Percentiles rank a stretch among this genome's conserved stretches.
These are phyloP conservation scores for Mesochorus sp. DNA, from an alignment of 2,888 invertebrate species.

Conservation along the genomic window DNA sequence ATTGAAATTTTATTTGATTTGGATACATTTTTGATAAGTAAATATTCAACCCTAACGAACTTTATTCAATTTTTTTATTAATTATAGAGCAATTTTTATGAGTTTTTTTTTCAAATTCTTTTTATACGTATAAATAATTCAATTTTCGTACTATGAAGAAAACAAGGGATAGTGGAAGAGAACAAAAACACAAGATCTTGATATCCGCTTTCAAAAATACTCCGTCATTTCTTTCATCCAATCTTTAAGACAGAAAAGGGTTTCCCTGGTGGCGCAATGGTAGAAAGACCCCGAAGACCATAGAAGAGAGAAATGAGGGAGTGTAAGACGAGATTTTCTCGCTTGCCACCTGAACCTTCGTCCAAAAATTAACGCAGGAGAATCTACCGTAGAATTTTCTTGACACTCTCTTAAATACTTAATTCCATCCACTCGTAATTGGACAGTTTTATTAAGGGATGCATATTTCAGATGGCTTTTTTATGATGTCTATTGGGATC, in stretches of 20 bases:
- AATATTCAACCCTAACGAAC: too few species aligned
- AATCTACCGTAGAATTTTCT: constrained; percentile 63
- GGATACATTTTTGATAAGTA: too few species aligned
- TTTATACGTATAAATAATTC: constrained; percentile 80
- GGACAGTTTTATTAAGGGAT: constrained; percentile 82
- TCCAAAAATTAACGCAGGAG: constrained; percentile 34
- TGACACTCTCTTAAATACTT: constrained; percentile 79
- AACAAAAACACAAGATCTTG: constrained; percentile 31
- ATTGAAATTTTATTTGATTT: too few species aligned
- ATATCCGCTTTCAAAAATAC: not conserved
- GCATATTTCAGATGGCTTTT: constrained; percentile 82
- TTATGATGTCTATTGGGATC: constrained; percentile 81
- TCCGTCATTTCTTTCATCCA: constrained; percentile 64
- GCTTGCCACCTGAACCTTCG: constrained; percentile 60
- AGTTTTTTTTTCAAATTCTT: too few species aligned
- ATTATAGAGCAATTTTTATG: too few species aligned
- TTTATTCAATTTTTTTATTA: too few species aligned
- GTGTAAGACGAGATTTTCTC: constrained; percentile 38
- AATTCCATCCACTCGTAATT: constrained; percentile 81
- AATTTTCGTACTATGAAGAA: constrained; percentile 64
- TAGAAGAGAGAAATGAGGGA: not conserved
- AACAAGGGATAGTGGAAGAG: constrained; percentile 6
- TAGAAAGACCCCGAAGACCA: constrained; percentile 21
- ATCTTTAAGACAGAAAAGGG: constrained; percentile 72
- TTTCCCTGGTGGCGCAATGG: constrained; percentile 60